Base-by-base conservation (phyloP, 2,113 vertebrate genomes). In the Fulmarus glacialis region DNA sequence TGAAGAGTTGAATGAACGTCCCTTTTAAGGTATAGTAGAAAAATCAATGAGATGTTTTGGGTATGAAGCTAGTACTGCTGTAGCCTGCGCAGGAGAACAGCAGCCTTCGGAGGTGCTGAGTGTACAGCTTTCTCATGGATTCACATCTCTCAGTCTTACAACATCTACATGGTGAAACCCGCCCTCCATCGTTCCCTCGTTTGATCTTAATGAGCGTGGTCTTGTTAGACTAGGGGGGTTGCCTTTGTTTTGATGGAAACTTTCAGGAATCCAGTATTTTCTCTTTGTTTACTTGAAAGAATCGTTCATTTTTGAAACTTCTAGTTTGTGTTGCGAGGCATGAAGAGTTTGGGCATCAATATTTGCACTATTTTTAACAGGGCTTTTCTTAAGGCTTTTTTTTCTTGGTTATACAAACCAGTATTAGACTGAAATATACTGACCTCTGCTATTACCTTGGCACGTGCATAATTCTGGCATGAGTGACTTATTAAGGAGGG, bases 111-210 rank as follows among this genome's bases (percentile, higher is more conserved):
- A 43, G 52, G 16, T 66, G 72, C 38, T 17, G 38, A 8, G 8
- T 4, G 20, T 43, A 0, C 15, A 40, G 11, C 17, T 66, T 68
- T 55, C 58, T 43, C 24, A 1, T 21, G 45, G 53, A 17, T 70
- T 70, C 26, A 3, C 34, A 8, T 42, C 58, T 42, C 23, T 17
- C 27, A 12, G 8, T 47, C 78, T 83, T 40, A 1, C 43, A n/a
- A 4, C 47, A 19, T 15, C 36, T 34, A 1, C 22, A 1, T 1
- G 12, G 64, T 40, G 87, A 53, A 85, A 48, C 21, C 50, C 36
- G 15, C 0, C 0, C 26, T 70, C 34, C 26, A 0, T 70, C 0
- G 0, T 38, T 79, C 23, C 48, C 8, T 13, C 18, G 4, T 58
- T 59, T 22, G 12, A 7, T 47, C 59, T 27, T 34, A 4, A 15